Evolutionary conservation across 2,113 vertebrate genomes (phyloP).

Genomic region (Meles meles): DNA sequence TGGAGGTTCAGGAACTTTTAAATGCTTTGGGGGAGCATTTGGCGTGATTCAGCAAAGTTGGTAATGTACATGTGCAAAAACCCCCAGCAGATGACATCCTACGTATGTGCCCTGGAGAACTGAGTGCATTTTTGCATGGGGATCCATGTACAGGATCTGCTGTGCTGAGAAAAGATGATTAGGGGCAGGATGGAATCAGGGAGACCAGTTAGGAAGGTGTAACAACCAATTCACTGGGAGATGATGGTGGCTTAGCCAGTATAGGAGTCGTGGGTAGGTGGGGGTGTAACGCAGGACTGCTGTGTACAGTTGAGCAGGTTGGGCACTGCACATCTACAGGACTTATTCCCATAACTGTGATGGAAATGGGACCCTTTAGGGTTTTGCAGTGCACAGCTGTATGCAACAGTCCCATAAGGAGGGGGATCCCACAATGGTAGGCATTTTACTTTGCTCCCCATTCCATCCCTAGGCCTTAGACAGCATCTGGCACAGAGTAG

Average conservation of each 20-base stretch:
- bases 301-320: background rate
- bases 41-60: background rate
- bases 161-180: background rate
- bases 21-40: background rate
- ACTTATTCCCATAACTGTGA: no score
- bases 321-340: background rate
- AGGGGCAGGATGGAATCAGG: background rate
- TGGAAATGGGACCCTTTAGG: background rate
- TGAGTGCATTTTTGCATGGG: background rate
- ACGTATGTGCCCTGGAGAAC: background rate
- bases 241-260: background rate
- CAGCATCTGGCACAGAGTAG: background rate
- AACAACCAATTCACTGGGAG: background rate
- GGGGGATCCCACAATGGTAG: background rate
- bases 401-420: background rate
- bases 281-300: background rate
- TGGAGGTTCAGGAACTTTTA: background rate
- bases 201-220: background rate
- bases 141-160: background rate
- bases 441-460: background rate
- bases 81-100: background rate
- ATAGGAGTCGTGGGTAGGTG: background rate
- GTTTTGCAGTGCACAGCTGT: background rate
- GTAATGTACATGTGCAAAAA: background rate
- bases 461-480: background rate